phyloP scores from a whole-genome alignment of 1,140 invertebrate species.

The Contarinia nasturtii region DNA sequence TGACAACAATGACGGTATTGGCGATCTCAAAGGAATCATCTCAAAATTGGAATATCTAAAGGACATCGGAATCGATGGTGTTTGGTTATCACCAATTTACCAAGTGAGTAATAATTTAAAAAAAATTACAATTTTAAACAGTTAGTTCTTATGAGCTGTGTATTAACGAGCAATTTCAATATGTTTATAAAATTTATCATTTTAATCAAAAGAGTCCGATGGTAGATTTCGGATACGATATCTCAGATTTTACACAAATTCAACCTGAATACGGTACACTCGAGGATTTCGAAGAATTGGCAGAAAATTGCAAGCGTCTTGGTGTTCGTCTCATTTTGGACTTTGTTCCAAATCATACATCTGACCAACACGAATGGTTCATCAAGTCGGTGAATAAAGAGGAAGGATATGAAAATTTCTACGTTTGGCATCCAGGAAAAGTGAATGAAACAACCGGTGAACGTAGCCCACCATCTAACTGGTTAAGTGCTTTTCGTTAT shows the following conservation, averaged over 20 bases:
- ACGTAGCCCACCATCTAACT: constrained; percentile 34
- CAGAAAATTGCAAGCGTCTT: constrained; percentile 30
- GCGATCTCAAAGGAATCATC: constrained; percentile 36
- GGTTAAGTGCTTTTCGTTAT: constrained; percentile 13
- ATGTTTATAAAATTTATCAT: no score
- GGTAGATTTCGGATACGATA: constrained; percentile 45
- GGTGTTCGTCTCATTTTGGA: constrained; percentile 59
- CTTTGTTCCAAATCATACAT: constrained; percentile 68
- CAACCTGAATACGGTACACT: constrained; percentile 49
- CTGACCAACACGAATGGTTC: constrained; percentile 43
- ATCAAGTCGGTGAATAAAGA: constrained; percentile 26
- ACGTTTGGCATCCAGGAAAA: constrained; percentile 36
- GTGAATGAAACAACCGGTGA: constrained; percentile 8
- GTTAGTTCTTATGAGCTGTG: no score
- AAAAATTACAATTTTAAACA: no score
- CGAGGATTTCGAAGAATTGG: constrained; percentile 45
- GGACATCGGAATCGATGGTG: constrained; percentile 38
- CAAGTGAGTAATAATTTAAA: no score
- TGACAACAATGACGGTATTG: constrained; percentile 33
- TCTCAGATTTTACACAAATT: constrained; percentile 39
- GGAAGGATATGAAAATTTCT: constrained; percentile 35
- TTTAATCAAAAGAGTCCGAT: constrained; percentile 37
- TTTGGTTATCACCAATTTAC: constrained; percentile 42
- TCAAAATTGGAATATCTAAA: constrained; percentile 40
- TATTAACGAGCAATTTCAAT: no score